Conservation (phyloP, 2,888 invertebrate genomes). For the Sinohyriopsis cumingii region DNA sequence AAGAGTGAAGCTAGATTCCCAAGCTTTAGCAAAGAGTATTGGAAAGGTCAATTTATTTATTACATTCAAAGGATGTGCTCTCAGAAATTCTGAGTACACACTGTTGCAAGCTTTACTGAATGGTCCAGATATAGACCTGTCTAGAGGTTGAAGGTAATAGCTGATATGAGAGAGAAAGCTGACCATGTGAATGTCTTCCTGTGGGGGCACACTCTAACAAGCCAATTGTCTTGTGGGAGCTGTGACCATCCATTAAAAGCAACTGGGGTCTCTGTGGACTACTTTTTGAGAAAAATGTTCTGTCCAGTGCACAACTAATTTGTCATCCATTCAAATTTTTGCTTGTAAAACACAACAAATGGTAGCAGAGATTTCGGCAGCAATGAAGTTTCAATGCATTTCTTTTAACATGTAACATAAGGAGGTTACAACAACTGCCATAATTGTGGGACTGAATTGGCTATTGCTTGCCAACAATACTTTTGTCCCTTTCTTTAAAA, state of each 20-base stretch:
- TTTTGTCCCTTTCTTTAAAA: not conserved
- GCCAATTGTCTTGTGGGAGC: not conserved
- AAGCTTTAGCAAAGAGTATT: not conserved
- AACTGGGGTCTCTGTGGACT: not conserved
- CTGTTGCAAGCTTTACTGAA: not conserved
- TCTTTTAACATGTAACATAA: not conserved
- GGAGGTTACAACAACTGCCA: constrained; percentile 1
- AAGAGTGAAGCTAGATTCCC: too few relatives aligned
- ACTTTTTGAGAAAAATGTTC: not conserved
- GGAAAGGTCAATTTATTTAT: not conserved
- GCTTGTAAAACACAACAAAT: not conserved
- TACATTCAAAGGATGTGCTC: not conserved
- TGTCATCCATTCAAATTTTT: not conserved
- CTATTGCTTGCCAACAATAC: not conserved
- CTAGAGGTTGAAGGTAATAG: not conserved
- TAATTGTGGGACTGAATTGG: not conserved
- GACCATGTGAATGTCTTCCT: not conserved
- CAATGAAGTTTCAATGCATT: not conserved
- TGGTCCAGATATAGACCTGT: not conserved
- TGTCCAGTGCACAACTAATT: not conserved
- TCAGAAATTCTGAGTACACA: not conserved
- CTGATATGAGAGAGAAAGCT: not conserved
- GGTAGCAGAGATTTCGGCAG: not conserved
- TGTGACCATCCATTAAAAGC: not conserved
- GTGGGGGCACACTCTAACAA: not conserved